A percentile compares a stretch with the other conserved stretches of the same genome.
Conservation (phyloP, 2,113 vertebrate genomes). For the Plestiodon gilberti region DNA sequence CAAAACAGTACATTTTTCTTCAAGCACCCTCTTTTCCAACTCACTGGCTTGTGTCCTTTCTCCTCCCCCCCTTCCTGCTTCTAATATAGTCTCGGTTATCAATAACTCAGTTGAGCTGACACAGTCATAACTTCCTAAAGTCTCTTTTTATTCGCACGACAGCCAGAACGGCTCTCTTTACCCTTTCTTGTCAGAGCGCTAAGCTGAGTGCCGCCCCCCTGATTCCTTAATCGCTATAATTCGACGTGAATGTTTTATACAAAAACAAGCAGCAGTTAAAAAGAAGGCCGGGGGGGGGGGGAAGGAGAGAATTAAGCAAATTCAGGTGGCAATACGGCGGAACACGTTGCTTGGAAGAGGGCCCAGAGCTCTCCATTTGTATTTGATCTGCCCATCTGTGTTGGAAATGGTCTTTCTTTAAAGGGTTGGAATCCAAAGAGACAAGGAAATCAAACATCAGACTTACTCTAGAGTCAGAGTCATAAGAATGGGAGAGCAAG, state of each 20-base stretch:
- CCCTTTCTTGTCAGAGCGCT: conserved; percentile 28
- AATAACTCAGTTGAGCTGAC: conserved; percentile 46
- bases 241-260: conserved; percentile 54
- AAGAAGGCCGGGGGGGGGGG: too few relatives aligned
- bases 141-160: conserved; percentile 34
- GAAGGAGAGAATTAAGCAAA: conserved; percentile 61
- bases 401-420: conserved; percentile 14
- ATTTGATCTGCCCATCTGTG: conserved; percentile 32
- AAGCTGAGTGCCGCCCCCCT: conserved; percentile 7
- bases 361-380: conserved; percentile 25
- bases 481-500: too few relatives aligned
- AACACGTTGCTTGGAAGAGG: neutral
- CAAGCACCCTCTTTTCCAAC: conserved; percentile 1
- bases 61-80: neutral
- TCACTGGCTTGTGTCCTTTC: neutral
- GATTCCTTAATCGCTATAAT: conserved; percentile 37
- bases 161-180: conserved; percentile 11
- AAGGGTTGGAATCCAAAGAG: too few relatives aligned
- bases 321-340: conserved; percentile 59
- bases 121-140: conserved; percentile 21
- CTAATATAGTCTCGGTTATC: conserved; percentile 23
- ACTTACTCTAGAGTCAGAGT: too few relatives aligned
- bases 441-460: too few relatives aligned
- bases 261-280: conserved; percentile 41
- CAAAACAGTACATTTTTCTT: conserved; percentile 55